Percentiles rank a stretch among this genome's conserved stretches.
Evolutionary conservation across 2,888 invertebrate species (phyloP).

Genomic region (Melitaea athalia): DNA sequence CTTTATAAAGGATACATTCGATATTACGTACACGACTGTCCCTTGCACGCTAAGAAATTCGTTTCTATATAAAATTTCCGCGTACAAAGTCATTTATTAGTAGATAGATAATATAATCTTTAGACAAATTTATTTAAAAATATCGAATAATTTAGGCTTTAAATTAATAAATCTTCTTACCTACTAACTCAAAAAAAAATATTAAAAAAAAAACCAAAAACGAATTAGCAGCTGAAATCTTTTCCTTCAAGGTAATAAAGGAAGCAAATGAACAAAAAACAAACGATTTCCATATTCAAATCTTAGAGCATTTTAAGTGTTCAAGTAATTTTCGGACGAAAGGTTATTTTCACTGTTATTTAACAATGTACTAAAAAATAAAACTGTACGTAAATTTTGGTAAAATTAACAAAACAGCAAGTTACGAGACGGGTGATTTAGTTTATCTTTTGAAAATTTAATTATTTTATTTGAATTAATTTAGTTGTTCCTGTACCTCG

Average conservation of each 20-base stretch:
- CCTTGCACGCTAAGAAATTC: conserved; percentile 16
- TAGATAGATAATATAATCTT: neutral
- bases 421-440: too few relatives aligned
- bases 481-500: too few relatives aligned
- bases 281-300: conserved; percentile 3
- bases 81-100: neutral
- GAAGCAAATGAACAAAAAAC: neutral
- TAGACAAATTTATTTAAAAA: neutral
- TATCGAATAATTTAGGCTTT: neutral
- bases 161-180: too few relatives aligned
- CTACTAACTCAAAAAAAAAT: neutral
- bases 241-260: neutral
- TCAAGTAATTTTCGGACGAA: neutral
- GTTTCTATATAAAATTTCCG: conserved; percentile 7
- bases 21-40: conserved; percentile 20
- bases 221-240: neutral
- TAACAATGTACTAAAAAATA: neutral
- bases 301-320: neutral
- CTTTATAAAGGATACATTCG: conserved; percentile 50
- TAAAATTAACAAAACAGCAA: too few relatives aligned
- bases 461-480: too few relatives aligned
- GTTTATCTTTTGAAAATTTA: too few relatives aligned
- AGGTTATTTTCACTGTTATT: neutral
- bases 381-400: too few relatives aligned
- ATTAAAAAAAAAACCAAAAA: neutral